phyloP scores from a whole-genome alignment of 1,140 invertebrate genomes.

The Papilio xuthus region DNA sequence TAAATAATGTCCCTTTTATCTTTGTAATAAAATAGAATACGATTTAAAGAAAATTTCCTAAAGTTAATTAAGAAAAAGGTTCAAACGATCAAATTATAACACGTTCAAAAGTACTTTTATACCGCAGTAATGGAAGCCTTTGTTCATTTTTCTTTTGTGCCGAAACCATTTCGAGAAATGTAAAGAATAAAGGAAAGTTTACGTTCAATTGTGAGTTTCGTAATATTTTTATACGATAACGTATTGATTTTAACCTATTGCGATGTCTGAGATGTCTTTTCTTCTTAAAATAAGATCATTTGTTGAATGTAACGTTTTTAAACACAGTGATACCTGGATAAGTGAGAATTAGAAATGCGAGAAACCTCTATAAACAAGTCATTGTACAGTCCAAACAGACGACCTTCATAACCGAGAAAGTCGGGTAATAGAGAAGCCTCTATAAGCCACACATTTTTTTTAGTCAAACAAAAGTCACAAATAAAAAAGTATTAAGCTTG shows the following conservation, averaged over 20 bases:
- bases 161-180: neutral
- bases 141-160: neutral
- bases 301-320: too few relatives aligned
- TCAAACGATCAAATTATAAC: conserved; percentile 13
- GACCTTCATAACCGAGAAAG: too few relatives aligned
- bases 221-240: neutral
- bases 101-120: neutral
- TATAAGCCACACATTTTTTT: too few relatives aligned
- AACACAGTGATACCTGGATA: too few relatives aligned
- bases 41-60: neutral
- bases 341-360: too few relatives aligned
- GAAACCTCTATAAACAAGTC: too few relatives aligned
- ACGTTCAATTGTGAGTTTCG: neutral
- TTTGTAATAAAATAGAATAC: neutral
- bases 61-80: conserved; percentile 23
- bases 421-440: too few relatives aligned
- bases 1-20: neutral
- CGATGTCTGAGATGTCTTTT: neutral
- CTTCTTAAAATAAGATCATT: neutral
- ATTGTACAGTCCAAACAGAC: too few relatives aligned
- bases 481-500: too few relatives aligned
- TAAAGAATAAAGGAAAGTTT: neutral
- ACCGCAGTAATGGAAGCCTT: neutral
- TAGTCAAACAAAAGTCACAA: too few relatives aligned
- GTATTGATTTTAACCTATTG: neutral